Evolutionary conservation across 2,113 vertebrate species (phyloP), one percentile per base, ranked within the genome.

Genomic region (Heteronetta atricapilla): DNA sequence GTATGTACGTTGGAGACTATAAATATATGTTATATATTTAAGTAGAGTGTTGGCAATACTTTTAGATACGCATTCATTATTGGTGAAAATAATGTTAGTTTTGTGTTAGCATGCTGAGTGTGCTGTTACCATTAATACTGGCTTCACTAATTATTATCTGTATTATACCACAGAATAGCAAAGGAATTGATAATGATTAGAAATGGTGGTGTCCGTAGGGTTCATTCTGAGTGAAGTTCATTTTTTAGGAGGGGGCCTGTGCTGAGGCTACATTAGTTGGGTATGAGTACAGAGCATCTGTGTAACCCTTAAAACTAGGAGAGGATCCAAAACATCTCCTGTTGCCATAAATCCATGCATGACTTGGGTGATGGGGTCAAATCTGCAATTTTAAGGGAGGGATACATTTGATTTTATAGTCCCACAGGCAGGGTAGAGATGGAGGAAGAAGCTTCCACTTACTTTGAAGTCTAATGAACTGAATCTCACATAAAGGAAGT

Each of bases 21-120:
- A 97, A 97, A 96, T 96, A 95, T 91, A 83, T 86, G 66, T 88
- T 97, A 86, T 63, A 42, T 72, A 86, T 95, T 94, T 95, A 79
- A 95, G 83, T 88, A 91, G 58, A 52, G 17, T 95, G 81, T 96
- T 97, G 97, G 89, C 92, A 96, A 59, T 92, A 94, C 93, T 96
- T 95, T 90, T 82, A 76, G 62, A 74, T 78, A 53, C 34, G 62
- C 91, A 74, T 95, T 97, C 86, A 88, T 95, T 95, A 89, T 90
- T 90, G 72, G 69, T 96, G 91, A 91, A 97, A 96, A 92, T 83
- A 92, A 74, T 22, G 31, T 59, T 80, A 42, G 44, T 95, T 88
- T 75, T 96, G 86, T 94, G 46, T 29, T 68, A 38, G 74, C 73
- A 86, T 19, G 7, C 12, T 63, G 31, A 19, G 36, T 76, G 36